phyloP scores from a whole-genome alignment of 2,888 invertebrate species.

The Atrina japonica region DNA sequence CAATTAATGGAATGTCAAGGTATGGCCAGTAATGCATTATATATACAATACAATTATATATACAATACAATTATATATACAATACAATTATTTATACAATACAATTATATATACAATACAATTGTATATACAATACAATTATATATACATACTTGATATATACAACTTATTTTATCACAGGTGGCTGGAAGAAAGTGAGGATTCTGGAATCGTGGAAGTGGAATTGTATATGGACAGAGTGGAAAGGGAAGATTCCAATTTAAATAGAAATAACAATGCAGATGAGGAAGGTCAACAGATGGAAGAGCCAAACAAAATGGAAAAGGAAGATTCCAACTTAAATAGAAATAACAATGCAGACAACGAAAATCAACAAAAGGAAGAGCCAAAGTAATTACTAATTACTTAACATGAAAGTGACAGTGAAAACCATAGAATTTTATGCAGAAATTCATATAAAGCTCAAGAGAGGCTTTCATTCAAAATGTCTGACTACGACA shows the following conservation, averaged over 20 bases:
- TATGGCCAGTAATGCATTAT: too few relatives aligned
- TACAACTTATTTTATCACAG: constrained; percentile 47
- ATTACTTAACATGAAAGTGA: not conserved
- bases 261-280: constrained; percentile 21
- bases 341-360: constrained; percentile 38
- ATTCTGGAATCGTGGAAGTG: constrained; percentile 63
- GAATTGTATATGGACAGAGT: constrained; percentile 60
- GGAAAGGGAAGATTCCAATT: constrained; percentile 38
- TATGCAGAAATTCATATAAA: too few relatives aligned
- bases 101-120: too few relatives aligned
- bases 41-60: too few relatives aligned
- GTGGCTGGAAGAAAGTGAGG: constrained; percentile 66
- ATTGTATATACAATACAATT: too few relatives aligned
- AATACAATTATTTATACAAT: too few relatives aligned
- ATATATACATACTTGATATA: too few relatives aligned
- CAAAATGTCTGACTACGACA: too few relatives aligned
- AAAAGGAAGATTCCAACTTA: constrained; percentile 32
- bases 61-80: too few relatives aligned
- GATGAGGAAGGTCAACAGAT: constrained; percentile 32
- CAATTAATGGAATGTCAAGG: too few relatives aligned
- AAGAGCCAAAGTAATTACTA: constrained; percentile 9
- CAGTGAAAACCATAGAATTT: too few relatives aligned
- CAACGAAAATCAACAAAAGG: constrained; percentile 1
- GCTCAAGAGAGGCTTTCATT: too few relatives aligned
- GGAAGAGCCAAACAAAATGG: constrained; percentile 41